phyloP scores from a whole-genome alignment of 2,113 vertebrate species.

The Platichthys flesus region DNA sequence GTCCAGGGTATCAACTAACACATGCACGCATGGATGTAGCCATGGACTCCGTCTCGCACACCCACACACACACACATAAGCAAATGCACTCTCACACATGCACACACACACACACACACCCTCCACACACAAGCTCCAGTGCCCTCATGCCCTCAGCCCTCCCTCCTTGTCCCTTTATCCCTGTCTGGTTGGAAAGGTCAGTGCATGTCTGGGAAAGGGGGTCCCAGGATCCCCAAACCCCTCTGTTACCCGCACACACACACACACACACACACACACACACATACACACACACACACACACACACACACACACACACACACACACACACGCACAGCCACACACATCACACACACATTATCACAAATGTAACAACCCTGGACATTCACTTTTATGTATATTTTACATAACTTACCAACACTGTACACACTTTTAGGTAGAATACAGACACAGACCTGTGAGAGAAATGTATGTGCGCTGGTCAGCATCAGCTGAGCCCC shows the following conservation, averaged over 20 bases:
- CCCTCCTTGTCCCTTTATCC: conserved; percentile 90
- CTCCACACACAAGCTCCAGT: conserved; percentile 56
- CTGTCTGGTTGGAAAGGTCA: conserved; percentile 99
- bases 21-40: conserved; percentile 21
- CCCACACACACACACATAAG: background rate
- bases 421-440: conserved; percentile 73
- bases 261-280: conserved; percentile 34
- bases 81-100: conserved; percentile 13
- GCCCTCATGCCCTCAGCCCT: conserved; percentile 69
- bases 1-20: conserved; percentile 81
- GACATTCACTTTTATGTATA: conserved; percentile 80
- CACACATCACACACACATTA: conserved; percentile 8
- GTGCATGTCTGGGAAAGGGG: conserved; percentile 95
- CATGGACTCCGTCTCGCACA: background rate
- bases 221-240: conserved; percentile 88
- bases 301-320: conserved; percentile 35
- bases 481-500: conserved; percentile 85
- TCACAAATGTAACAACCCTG: background rate
- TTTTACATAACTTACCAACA: conserved; percentile 83
- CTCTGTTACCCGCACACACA: conserved; percentile 29
- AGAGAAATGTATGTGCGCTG: conserved; percentile 84
- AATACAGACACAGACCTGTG: conserved; percentile 75
- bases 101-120: conserved; percentile 12
- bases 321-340: background rate
- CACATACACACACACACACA: conserved; percentile 27